phyloP scores from a whole-genome alignment of 2,888 invertebrate genomes.

The Drosophila emarginata region DNA sequence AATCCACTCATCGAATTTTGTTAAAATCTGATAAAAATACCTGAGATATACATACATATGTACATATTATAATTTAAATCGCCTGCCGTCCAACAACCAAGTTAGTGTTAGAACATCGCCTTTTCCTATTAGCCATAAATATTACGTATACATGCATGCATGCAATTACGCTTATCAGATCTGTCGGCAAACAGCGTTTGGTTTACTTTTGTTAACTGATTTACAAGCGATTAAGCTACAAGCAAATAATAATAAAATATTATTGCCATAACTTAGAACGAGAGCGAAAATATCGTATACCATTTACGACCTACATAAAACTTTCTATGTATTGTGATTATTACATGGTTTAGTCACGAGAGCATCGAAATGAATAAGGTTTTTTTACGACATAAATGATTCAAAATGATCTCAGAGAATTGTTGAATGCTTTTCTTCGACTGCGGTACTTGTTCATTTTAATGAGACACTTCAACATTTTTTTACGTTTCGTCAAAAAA shows the following conservation, averaged over 20 bases:
- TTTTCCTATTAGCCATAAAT: conserved; percentile 41
- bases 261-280: not conserved
- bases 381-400: too few species aligned
- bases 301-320: too few species aligned
- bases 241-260: not conserved
- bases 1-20: too few species aligned
- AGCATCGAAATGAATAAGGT: too few species aligned
- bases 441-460: not conserved
- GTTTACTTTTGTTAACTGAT: conserved; percentile 45
- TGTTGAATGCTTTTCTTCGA: not conserved
- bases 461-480: not conserved
- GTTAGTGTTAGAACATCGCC: not conserved
- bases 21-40: not conserved
- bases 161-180: conserved; percentile 21
- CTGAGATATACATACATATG: too few species aligned
- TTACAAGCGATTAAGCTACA: conserved; percentile 64
- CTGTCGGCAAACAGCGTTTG: conserved; percentile 13
- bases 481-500: not conserved
- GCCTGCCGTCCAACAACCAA: not conserved
- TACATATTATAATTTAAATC: too few species aligned
- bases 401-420: too few species aligned
- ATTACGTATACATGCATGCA: conserved; percentile 9
- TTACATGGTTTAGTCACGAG: too few species aligned
- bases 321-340: too few species aligned
- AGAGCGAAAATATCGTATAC: not conserved